A percentile compares a stretch with the other conserved stretches of the same genome.
Conservation (phyloP, 2,797 vertebrate genomes). For the Acridotheres tristis region DNA sequence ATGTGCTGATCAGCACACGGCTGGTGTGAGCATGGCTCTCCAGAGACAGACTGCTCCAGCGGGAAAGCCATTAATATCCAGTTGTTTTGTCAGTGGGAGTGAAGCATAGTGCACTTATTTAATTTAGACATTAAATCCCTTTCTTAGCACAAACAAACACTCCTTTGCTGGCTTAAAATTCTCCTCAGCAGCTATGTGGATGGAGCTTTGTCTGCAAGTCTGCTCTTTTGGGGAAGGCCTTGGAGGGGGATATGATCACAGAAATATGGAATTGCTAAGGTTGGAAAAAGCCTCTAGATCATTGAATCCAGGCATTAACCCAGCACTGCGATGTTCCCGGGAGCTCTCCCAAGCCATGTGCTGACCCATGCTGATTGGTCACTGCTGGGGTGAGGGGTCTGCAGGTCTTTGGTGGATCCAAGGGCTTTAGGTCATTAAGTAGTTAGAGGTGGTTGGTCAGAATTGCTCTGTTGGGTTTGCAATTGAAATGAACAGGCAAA, state of each 20-base stretch:
- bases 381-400: background rate
- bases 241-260: background rate
- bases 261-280: background rate
- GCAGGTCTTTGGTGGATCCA: background rate
- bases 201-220: background rate
- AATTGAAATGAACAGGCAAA: background rate
- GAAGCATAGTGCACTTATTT: background rate
- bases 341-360: background rate
- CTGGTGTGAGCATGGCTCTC: background rate
- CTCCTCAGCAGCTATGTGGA: background rate
- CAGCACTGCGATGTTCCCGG: accelerated
- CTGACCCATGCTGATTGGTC: accelerated
- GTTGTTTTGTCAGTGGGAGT: background rate
- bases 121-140: slow-evolving; percentile 28
- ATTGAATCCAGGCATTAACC: no score
- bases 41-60: background rate
- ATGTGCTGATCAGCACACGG: background rate
- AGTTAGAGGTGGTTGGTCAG: background rate
- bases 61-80: background rate
- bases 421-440: background rate
- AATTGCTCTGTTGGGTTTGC: background rate
- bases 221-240: background rate
- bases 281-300: background rate
- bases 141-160: background rate
- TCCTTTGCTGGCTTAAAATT: background rate